Base-by-base conservation (phyloP, 2,888 invertebrate genomes). In the Anoncus sp. region DNA sequence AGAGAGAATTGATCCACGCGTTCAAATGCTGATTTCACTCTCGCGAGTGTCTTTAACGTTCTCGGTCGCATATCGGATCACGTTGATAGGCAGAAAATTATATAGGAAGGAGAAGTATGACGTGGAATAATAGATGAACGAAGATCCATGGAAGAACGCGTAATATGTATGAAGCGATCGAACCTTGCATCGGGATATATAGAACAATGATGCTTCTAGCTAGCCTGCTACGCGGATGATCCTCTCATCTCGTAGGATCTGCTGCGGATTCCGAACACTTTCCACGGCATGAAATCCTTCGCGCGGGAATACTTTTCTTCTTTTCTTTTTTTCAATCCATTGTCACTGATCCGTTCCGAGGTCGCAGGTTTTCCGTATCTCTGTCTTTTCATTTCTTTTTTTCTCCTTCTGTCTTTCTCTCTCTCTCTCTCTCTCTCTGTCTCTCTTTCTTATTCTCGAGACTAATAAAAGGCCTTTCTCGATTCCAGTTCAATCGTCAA, bases 391-490 rank as follows among this genome's bases (percentile, higher is more conserved):
- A 3, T 57, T 57, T 16, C 40, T 31, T 65, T 55, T 76, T 62
- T 62, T 66, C 6, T 24, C 3, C 27, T 38, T 16, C 10, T 67
- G 45, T 43, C 20, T 35, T 18, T 49, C 38, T 4, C 27, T 71
- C 20, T 14, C 18, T 27, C 12, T 4, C 27, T 63, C 40, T 63
- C 38, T 55, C 31, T 20, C 45, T 66, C n/a, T 66, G 9, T 12
- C 12, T 18, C 27, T 43, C 45, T 31, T 31, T 31, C n/a, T n/a
- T n/a, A n/a, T n/a, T n/a, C n/a, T 73, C 47, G 73, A 79, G 71
- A 78, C 82, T 76, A 82, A 82, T 79, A 83, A 83, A 40, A 49
- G 63, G 55, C 31, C 20, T 14, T 45, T 38, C 62, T 20, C 47
- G 18, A 63, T 60, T 65, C 55, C 24, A 24, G 51, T 70, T 59